Base-by-base conservation (phyloP, 2,888 invertebrate species). In the Nephrocerus scutellatus region DNA sequence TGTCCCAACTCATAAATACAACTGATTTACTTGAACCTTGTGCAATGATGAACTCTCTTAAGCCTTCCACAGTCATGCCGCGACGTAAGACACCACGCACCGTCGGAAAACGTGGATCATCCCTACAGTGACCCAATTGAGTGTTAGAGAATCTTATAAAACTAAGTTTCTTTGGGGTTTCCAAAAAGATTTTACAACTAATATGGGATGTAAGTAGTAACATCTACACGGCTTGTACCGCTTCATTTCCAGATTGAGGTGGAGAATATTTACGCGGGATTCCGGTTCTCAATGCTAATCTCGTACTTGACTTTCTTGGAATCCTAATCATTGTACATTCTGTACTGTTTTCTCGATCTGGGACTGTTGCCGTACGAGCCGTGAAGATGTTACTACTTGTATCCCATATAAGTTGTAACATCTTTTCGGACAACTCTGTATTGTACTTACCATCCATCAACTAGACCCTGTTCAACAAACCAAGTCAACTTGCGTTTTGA, bases 1-100 rank as follows among this genome's bases (percentile, higher is more conserved):
- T 99, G 68, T 99, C 98, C 98, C 98, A 99, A 68, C 96, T 95
- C 98, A 99, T 99, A 70, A 92, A 91, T 3, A 96, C 96, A 6
- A 98, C 95, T 1, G 95, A 90, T 43, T 89, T 79, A 32, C 95
- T 96, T 31, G 96, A 95, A 37, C 98, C 98, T 74, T 95, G 98
- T 10, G 97, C 93, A 42, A 91, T 82, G 47, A 98, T 97, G 66
- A 98, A 98, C 72, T 96, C 91, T 52, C 87, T 85, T 32, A 98
- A 72, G 1, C 92, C 97, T 63, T 97, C 93, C 26, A 98, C 93
- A 0, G 96, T 91, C 90, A 99, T 87, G 18, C 98, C 98, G 50
- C 92, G 79, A 10, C 98, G 76, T 23, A 98, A 71, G 38, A 99
- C 88, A 9, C 98, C 98, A 43, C 98, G 77, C 2, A 99, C 97